A percentile compares a stretch with the other conserved stretches of the same genome.
These are phyloP conservation scores for Bhutanitis thaidina DNA, from an alignment of 2,888 invertebrate genomes.

Conservation along the genomic window DNA sequence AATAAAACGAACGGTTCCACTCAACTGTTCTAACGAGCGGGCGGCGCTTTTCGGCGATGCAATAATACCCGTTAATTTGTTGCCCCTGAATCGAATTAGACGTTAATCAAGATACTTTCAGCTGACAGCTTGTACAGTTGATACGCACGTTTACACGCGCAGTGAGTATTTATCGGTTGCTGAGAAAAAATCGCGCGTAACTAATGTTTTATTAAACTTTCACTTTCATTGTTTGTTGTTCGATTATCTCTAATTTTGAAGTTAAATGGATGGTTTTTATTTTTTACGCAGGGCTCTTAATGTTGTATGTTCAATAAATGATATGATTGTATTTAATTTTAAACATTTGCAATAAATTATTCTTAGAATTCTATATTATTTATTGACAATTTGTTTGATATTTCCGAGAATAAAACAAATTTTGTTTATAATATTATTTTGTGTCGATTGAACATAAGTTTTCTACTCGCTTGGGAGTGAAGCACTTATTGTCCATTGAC, in stretches of 20 bases:
- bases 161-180: conserved; percentile 1
- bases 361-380: too few relatives aligned
- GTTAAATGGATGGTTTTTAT: too few relatives aligned
- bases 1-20: conserved; percentile 58
- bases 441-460: not conserved
- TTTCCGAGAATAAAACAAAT: too few relatives aligned
- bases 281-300: too few relatives aligned
- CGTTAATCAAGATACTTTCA: conserved; percentile 14
- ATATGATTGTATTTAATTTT: too few relatives aligned
- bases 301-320: too few relatives aligned
- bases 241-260: too few relatives aligned
- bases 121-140: conserved; percentile 11
- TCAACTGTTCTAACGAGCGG: conserved; percentile 51
- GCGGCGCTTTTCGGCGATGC: conserved; percentile 23
- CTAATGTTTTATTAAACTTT: not conserved
- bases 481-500: conserved; percentile 31
- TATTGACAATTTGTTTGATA: too few relatives aligned
- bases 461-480: not conserved
- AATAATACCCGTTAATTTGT: conserved; percentile 38
- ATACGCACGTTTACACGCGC: conserved; percentile 14
- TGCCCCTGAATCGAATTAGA: conserved; percentile 30
- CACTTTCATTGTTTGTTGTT: not conserved
- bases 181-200: not conserved
- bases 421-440: too few relatives aligned
- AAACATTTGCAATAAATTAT: too few relatives aligned